Conservation (phyloP, 2,888 invertebrate genomes). For the Bellardia bayeri region DNA sequence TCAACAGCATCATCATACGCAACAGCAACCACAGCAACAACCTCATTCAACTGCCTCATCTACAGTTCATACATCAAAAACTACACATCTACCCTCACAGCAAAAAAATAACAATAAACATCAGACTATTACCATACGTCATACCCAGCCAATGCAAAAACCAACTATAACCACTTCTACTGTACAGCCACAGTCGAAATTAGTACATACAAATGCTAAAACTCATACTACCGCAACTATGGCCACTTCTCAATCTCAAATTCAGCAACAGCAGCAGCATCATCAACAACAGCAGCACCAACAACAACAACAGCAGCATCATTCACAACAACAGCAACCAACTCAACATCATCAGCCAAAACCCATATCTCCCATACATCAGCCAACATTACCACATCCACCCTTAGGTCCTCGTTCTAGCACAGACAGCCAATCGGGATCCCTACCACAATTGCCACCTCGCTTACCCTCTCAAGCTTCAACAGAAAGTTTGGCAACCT, state of each 20-base stretch:
- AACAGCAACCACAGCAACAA: slow-evolving; percentile 73
- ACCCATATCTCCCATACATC: slow-evolving; percentile 56
- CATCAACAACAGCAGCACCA: slow-evolving; percentile 27
- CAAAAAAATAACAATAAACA: slow-evolving; percentile 72
- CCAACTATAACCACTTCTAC: slow-evolving; percentile 83
- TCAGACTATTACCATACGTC: slow-evolving; percentile 81
- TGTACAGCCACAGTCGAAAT: slow-evolving; percentile 81
- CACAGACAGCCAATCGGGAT: slow-evolving; percentile 70
- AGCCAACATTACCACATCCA: slow-evolving; percentile 55
- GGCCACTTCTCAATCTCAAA: slow-evolving; percentile 54
- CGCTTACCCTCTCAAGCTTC: slow-evolving; percentile 82
- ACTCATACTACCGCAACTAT: slow-evolving; percentile 68
- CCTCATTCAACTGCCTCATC: slow-evolving; percentile 35
- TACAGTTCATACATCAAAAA: slow-evolving; percentile 61
- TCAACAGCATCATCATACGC: slow-evolving; percentile 75
- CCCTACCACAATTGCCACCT: slow-evolving; percentile 83
- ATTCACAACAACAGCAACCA: slow-evolving; percentile 36
- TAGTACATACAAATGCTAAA: slow-evolving; percentile 73
- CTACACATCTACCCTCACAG: slow-evolving; percentile 71
- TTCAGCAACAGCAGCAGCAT: slow-evolving; percentile 62
- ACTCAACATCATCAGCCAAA: slow-evolving; percentile 32
- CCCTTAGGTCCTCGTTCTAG: slow-evolving; percentile 67
- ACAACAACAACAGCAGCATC: slow-evolving; percentile 14
- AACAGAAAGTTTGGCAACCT: slow-evolving; percentile 78
- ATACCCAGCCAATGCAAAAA: slow-evolving; percentile 82